Percentiles rank a stretch among this genome's conserved stretches.
These are phyloP conservation scores for Hippopotamus amphibius DNA, from an alignment of 2,113 vertebrate species.

Conservation along the genomic window DNA sequence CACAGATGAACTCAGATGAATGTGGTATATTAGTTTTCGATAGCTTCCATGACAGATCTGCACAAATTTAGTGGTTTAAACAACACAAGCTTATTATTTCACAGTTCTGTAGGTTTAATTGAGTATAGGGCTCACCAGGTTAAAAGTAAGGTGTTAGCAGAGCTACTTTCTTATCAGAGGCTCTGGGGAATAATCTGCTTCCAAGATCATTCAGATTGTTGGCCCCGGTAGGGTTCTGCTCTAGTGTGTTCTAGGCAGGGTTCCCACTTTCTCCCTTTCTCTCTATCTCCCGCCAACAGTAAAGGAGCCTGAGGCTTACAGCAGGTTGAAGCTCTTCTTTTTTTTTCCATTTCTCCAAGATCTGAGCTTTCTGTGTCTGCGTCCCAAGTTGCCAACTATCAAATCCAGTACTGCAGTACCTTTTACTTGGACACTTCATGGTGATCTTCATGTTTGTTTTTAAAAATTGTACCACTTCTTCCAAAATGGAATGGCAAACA, in stretches of 20 bases:
- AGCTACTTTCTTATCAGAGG: neutral
- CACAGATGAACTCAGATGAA: neutral
- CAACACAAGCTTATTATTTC: neutral
- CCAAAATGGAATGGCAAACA: neutral
- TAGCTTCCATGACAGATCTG: neutral
- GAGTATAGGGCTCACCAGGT: too few relatives aligned
- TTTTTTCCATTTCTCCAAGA: neutral
- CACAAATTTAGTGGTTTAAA: neutral
- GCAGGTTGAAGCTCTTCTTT: neutral
- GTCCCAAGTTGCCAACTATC: accelerated
- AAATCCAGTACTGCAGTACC: neutral
- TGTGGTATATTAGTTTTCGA: neutral
- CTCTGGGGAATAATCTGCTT: neutral
- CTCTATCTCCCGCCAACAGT: accelerated
- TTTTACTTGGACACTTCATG: neutral
- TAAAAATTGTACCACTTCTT: neutral
- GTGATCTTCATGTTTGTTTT: neutral
- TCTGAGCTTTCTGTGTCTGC: neutral
- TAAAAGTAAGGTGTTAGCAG: neutral
- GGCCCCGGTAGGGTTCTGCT: neutral
- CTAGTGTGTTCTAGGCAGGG: neutral
- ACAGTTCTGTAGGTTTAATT: neutral
- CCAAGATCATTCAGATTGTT: neutral
- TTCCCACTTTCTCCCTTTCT: neutral
- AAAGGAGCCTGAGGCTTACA: neutral